A percentile compares a stretch with the other conserved stretches of the same genome.
Conservation (phyloP, 2,888 invertebrate species). For the Lottia gigantea region DNA sequence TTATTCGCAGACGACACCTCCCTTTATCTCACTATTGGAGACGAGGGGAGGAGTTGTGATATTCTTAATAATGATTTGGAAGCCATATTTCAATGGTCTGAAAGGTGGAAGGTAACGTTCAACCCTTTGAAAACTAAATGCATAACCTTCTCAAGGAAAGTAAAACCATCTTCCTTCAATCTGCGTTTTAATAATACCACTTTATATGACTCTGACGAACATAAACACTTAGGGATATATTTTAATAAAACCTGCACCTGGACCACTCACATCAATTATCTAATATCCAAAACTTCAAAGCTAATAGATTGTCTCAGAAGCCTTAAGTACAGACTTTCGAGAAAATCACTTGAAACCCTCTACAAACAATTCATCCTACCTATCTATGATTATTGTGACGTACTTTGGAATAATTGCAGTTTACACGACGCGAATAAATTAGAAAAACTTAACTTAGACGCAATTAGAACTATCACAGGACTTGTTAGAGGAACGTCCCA, state of each 20-base stretch:
- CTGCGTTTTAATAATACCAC: neutral
- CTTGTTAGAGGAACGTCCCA: neutral
- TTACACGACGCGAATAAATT: neutral
- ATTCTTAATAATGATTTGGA: neutral
- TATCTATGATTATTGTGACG: conserved; percentile 1
- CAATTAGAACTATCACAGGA: neutral
- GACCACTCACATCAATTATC: too few relatives aligned
- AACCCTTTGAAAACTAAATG: neutral
- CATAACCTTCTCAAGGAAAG: neutral
- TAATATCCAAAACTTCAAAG: neutral
- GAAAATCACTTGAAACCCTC: neutral
- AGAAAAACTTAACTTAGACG: conserved; percentile 2
- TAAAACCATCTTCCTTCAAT: neutral
- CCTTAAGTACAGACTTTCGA: neutral
- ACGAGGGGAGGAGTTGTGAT: neutral
- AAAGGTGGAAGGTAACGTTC: neutral
- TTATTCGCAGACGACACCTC: conserved; percentile 1
- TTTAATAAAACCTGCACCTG: too few relatives aligned
- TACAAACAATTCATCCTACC: conserved; percentile 3
- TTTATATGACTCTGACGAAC: too few relatives aligned
- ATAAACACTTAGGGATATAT: too few relatives aligned
- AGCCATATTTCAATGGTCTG: neutral
- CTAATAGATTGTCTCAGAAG: neutral
- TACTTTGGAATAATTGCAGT: neutral
- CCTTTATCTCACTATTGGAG: conserved; percentile 2